phyloP scores from a whole-genome alignment of 2,888 invertebrate genomes.

The Taphrorychus bicolor region DNA sequence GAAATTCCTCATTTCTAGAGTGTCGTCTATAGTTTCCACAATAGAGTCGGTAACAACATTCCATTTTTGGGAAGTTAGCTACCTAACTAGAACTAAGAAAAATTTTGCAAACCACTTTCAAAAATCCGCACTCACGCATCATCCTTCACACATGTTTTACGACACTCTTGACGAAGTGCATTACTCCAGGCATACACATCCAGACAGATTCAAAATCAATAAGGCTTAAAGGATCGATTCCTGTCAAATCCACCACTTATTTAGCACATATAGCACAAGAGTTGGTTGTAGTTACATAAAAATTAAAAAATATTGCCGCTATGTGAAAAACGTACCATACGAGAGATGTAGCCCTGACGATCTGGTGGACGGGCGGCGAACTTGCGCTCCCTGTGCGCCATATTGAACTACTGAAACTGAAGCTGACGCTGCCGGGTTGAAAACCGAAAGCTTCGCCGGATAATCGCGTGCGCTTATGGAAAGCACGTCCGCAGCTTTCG shows the following conservation, averaged over 20 bases:
- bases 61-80: too few relatives aligned
- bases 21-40: too few relatives aligned
- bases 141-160: constrained; percentile 12
- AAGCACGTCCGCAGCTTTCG: not conserved
- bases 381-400: constrained; percentile 52
- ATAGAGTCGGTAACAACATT: too few relatives aligned
- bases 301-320: not conserved
- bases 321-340: constrained; percentile 52
- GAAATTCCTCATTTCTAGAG: too few relatives aligned
- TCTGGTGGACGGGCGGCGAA: constrained; percentile 46
- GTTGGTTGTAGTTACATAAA: too few relatives aligned
- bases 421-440: constrained; percentile 35
- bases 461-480: constrained; percentile 24
- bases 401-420: constrained; percentile 52
- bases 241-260: too few relatives aligned
- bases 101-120: not conserved
- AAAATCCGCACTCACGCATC: not conserved
- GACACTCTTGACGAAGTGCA: constrained; percentile 25
- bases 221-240: constrained; percentile 5
- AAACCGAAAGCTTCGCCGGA: constrained; percentile 28
- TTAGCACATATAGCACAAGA: too few relatives aligned
- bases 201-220: constrained; percentile 42
- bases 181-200: constrained; percentile 37
- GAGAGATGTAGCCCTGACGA: constrained; percentile 53
- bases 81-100: too few relatives aligned